A percentile compares a stretch with the other conserved stretches of the same genome.
Conservation (phyloP, 1,140 invertebrate species). For the Drosophila navojoa region DNA sequence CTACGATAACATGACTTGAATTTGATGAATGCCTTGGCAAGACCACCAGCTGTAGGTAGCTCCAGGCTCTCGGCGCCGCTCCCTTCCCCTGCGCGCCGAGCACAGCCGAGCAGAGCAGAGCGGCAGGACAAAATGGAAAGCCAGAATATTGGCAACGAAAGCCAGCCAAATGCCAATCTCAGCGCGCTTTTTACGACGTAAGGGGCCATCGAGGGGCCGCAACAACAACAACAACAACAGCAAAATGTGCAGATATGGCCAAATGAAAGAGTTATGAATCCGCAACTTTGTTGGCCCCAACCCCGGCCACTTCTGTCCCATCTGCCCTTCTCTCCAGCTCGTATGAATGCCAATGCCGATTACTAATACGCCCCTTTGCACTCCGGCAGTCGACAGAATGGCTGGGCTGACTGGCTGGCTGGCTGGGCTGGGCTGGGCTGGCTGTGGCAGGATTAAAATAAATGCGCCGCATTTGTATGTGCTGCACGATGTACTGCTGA, state of each 20-base stretch:
- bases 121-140: conserved; percentile 43
- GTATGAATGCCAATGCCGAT: conserved; percentile 71
- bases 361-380: conserved; percentile 70
- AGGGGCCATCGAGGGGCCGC: conserved; percentile 5
- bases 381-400: conserved; percentile 1
- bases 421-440: conserved; percentile 13
- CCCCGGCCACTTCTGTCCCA: conserved; percentile 46
- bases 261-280: conserved; percentile 82
- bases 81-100: too few relatives aligned
- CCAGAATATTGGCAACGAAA: conserved; percentile 77
- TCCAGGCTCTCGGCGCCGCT: neutral
- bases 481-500: conserved; percentile 47
- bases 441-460: conserved; percentile 67
- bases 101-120: too few relatives aligned
- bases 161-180: conserved; percentile 76
- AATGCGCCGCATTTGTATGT: conserved; percentile 77
- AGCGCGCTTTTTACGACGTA: conserved; percentile 69
- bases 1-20: conserved; percentile 82
- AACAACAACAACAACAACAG: neutral
- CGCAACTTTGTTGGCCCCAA: conserved; percentile 72
- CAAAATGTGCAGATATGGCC: conserved; percentile 75
- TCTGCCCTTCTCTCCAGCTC: conserved; percentile 15
- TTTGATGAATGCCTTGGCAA: conserved; percentile 81
- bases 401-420: neutral
- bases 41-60: conserved; percentile 35